Conservation (phyloP, 1,140 invertebrate genomes). For the Scaptomyza pallida region DNA sequence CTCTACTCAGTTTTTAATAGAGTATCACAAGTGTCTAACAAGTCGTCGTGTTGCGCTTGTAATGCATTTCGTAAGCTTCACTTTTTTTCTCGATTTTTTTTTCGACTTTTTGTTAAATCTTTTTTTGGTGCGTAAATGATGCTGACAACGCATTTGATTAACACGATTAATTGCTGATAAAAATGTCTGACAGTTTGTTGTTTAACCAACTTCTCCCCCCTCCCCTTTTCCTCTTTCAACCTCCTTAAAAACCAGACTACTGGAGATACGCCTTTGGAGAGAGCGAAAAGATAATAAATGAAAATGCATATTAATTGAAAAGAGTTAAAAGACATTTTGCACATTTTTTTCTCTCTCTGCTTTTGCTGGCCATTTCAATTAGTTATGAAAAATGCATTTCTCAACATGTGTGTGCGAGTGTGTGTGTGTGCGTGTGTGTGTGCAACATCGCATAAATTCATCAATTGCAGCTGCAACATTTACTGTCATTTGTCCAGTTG, state of each 20-base stretch:
- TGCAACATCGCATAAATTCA: constrained; percentile 71
- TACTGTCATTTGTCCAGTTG: constrained; percentile 72
- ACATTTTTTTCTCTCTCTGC: not conserved
- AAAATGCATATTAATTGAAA: constrained; percentile 56
- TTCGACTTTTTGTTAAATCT: constrained; percentile 22
- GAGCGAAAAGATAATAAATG: constrained; percentile 16
- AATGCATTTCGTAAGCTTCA: constrained; percentile 65
- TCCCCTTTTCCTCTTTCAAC: not conserved
- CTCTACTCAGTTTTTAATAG: constrained; percentile 6
- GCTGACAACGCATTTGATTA: constrained; percentile 82
- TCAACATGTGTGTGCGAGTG: constrained; percentile 47
- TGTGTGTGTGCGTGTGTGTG: constrained; percentile 32
- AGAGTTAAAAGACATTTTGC: not conserved
- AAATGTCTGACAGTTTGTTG: constrained; percentile 80
- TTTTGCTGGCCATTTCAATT: constrained; percentile 56
- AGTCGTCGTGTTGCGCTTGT: constrained; percentile 35
- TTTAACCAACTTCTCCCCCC: constrained; percentile 28
- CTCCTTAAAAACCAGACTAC: too few relatives aligned
- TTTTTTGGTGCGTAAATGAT: constrained; percentile 66
- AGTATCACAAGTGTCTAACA: constrained; percentile 33
- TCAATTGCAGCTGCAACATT: constrained; percentile 67
- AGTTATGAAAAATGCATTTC: constrained; percentile 79
- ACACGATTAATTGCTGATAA: constrained; percentile 82
- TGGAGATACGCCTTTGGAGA: constrained; percentile 43
- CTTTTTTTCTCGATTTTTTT: constrained; percentile 55